Evolutionary conservation across 1,140 invertebrate species (phyloP).

Genomic region (Cotesia vestalis): DNA sequence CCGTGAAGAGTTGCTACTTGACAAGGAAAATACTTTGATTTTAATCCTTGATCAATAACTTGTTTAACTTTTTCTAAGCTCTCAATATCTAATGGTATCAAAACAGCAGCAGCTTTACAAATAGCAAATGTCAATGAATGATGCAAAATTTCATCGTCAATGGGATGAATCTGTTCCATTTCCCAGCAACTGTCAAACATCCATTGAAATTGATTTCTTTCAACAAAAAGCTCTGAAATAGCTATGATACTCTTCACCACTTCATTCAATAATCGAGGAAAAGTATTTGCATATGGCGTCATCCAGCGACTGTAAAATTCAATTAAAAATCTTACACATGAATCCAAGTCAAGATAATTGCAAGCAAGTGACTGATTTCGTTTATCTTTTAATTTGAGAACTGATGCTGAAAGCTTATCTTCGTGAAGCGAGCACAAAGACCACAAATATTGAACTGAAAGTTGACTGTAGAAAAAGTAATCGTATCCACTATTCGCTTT

Average conservation of each 20-base stretch:
- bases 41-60: constrained; percentile 72
- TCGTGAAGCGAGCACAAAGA: constrained; percentile 58
- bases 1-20: constrained; percentile 78
- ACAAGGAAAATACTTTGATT: constrained; percentile 73
- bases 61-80: constrained; percentile 72
- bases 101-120: constrained; percentile 75
- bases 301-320: constrained; percentile 84
- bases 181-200: constrained; percentile 76
- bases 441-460: constrained; percentile 66
- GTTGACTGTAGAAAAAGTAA: constrained; percentile 67
- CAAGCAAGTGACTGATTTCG: constrained; percentile 59
- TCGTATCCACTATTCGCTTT: constrained; percentile 36
- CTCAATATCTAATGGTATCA: constrained; percentile 69
- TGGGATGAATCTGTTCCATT: constrained; percentile 70
- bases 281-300: constrained; percentile 65
- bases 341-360: constrained; percentile 80
- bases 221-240: constrained; percentile 78
- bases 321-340: constrained; percentile 85
- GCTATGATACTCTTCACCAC: constrained; percentile 74
- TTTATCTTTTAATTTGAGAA: constrained; percentile 50
- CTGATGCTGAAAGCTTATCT: constrained; percentile 57
- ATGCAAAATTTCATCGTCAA: constrained; percentile 77
- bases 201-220: constrained; percentile 77
- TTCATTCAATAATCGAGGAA: constrained; percentile 73
- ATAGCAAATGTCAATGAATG: constrained; percentile 76